Conservation (phyloP, 2,888 invertebrate species). For the Heliconius aoede region DNA sequence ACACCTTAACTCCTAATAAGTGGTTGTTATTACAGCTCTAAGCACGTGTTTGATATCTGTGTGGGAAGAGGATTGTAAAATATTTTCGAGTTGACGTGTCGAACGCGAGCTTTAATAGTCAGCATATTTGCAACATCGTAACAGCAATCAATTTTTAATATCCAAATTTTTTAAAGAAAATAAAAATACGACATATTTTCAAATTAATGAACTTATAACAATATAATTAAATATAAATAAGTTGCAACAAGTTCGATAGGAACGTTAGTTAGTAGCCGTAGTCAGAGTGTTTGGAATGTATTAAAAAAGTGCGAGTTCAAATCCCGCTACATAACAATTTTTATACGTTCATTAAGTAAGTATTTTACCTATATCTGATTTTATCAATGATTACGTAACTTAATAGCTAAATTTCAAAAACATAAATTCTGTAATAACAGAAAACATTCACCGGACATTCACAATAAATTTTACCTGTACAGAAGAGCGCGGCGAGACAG, state of each 20-base stretch:
- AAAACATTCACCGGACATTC: constrained; percentile 60
- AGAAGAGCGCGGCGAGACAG: constrained; percentile 68
- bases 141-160: constrained; percentile 2
- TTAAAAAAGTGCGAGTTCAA: too few species aligned
- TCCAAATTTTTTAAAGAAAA: background rate
- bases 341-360: too few species aligned
- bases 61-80: constrained; percentile 37
- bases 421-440: background rate
- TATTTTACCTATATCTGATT: background rate
- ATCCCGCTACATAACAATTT: too few species aligned
- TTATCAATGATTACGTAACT: background rate
- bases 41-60: constrained; percentile 23
- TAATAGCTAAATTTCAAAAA: background rate
- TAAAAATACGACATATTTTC: background rate
- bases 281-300: too few species aligned
- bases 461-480: constrained; percentile 67
- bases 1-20: constrained; percentile 12
- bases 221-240: too few species aligned
- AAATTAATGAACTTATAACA: background rate
- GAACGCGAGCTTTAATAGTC: constrained; percentile 7
- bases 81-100: constrained; percentile 31
- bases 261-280: too few species aligned
- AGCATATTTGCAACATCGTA: constrained; percentile 8
- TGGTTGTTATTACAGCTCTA: constrained; percentile 21
- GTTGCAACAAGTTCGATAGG: too few species aligned